Conservation (phyloP, 2,113 vertebrate species). For the Prunella himalayana region DNA sequence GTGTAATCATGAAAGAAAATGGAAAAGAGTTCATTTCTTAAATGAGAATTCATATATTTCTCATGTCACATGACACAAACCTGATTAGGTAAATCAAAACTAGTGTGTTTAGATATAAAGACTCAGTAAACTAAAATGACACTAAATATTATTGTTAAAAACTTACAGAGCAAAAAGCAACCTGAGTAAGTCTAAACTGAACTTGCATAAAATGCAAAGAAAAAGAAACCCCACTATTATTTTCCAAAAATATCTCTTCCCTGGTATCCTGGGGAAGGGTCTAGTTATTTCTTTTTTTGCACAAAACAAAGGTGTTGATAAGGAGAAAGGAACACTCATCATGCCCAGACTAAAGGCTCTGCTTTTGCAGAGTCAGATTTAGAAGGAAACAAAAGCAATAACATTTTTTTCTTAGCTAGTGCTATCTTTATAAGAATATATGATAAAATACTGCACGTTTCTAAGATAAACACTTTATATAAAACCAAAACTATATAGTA, state of each 20-base stretch:
- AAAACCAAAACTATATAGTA: background rate
- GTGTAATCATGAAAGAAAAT: background rate
- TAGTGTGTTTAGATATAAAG: background rate
- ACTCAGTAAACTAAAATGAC: background rate
- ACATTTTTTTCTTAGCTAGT: background rate
- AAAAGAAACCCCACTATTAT: background rate
- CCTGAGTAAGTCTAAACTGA: background rate
- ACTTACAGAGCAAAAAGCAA: background rate
- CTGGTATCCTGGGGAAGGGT: accelerated
- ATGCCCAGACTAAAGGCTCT: background rate
- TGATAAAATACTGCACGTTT: background rate
- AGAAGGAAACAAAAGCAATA: background rate
- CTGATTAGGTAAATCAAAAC: background rate
- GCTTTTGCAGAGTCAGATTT: background rate
- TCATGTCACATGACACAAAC: background rate
- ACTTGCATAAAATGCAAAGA: background rate
- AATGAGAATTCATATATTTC: background rate
- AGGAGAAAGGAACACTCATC: background rate
- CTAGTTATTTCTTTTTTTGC: background rate
- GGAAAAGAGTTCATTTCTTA: background rate
- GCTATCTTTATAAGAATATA: background rate
- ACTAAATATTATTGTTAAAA: background rate
- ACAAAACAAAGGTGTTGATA: background rate
- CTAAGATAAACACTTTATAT: background rate
- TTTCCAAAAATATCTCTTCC: background rate